These are phyloP conservation scores for Nansenia antarctica DNA, from an alignment of 2,113 vertebrate genomes.

Conservation along the genomic window DNA sequence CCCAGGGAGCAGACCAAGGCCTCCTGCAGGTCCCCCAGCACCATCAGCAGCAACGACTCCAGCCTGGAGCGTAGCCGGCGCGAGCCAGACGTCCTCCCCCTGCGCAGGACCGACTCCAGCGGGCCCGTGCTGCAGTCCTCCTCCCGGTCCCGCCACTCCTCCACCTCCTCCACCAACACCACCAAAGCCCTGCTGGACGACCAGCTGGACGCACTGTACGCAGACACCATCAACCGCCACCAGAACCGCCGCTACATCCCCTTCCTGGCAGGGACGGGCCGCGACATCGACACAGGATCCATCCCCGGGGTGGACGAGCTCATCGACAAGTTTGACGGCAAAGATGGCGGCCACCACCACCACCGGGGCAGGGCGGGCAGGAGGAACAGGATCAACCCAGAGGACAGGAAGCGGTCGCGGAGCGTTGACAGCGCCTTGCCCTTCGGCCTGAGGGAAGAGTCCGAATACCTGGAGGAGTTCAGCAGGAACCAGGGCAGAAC, in stretches of 20 bases:
- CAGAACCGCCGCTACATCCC: conserved; percentile 95
- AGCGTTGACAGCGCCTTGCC: conserved; percentile 89
- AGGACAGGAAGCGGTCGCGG: conserved; percentile 89
- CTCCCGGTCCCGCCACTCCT: conserved; percentile 79
- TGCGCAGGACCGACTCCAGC: conserved; percentile 84
- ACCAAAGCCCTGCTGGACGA: too few relatives aligned
- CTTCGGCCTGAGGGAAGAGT: conserved; percentile 66
- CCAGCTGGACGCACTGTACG: conserved; percentile 84
- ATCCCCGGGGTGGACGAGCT: conserved; percentile 89
- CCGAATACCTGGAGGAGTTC: conserved; percentile 70
- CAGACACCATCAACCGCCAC: conserved; percentile 91
- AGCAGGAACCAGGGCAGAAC: conserved; percentile 78
- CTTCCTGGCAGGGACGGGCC: conserved; percentile 89
- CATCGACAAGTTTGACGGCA: conserved; percentile 92
- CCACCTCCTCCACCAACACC: conserved; percentile 77
- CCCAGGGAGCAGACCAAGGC: conserved; percentile 49
- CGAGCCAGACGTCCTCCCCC: conserved; percentile 88
- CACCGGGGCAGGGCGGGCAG: conserved; percentile 86
- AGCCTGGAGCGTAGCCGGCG: conserved; percentile 71
- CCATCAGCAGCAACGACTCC: conserved; percentile 65
- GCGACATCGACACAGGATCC: conserved; percentile 92
- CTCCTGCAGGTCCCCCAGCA: conserved; percentile 44
- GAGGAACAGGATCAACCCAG: conserved; percentile 84
- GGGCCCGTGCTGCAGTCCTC: conserved; percentile 79
- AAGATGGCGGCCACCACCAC: conserved; percentile 77